Conservation (phyloP, 2,888 invertebrate species). For the Hermaeophaga mercurialis region DNA sequence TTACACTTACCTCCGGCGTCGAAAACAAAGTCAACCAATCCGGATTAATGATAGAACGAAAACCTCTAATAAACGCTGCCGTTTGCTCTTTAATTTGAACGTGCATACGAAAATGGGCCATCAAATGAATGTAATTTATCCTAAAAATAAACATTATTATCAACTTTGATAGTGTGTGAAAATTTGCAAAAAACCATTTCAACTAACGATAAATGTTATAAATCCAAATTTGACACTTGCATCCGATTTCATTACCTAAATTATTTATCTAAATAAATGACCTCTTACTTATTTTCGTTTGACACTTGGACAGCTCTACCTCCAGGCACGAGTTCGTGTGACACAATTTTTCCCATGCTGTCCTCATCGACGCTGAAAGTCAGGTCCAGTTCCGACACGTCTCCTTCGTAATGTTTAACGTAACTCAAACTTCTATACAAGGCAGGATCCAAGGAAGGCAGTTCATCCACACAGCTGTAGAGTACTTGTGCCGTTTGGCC, state of each 20-base stretch:
- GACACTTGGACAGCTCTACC: slow-evolving; percentile 92
- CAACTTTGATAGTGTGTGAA: too few relatives aligned
- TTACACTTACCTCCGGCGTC: slow-evolving; percentile 78
- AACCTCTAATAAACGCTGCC: slow-evolving; percentile 94
- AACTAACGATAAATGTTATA: too few relatives aligned
- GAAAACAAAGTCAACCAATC: slow-evolving; percentile 96
- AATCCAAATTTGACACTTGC: too few relatives aligned
- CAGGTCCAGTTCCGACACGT: slow-evolving; percentile 89
- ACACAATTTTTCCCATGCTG: slow-evolving; percentile 89
- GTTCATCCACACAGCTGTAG: slow-evolving; percentile 97
- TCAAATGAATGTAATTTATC: slow-evolving; percentile 96
- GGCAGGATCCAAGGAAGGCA: slow-evolving; percentile 95
- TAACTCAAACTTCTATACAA: slow-evolving; percentile 95
- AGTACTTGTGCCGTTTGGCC: slow-evolving; percentile 91
- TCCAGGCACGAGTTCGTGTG: slow-evolving; percentile 94
- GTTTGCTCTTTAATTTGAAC: slow-evolving; percentile 98
- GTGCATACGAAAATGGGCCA: slow-evolving; percentile 99
- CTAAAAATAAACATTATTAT: too few relatives aligned
- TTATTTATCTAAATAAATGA: too few relatives aligned
- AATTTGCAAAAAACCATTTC: too few relatives aligned
- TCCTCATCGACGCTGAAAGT: slow-evolving; percentile 98
- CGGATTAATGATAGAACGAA: slow-evolving; percentile 91
- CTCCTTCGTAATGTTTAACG: slow-evolving; percentile 92
- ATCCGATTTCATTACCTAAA: too few relatives aligned
- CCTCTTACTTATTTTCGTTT: slow-evolving; percentile 94